Percentiles rank a stretch among this genome's conserved stretches.
These are phyloP conservation scores for Drepana falcataria DNA, from an alignment of 2,888 invertebrate genomes.

Conservation along the genomic window DNA sequence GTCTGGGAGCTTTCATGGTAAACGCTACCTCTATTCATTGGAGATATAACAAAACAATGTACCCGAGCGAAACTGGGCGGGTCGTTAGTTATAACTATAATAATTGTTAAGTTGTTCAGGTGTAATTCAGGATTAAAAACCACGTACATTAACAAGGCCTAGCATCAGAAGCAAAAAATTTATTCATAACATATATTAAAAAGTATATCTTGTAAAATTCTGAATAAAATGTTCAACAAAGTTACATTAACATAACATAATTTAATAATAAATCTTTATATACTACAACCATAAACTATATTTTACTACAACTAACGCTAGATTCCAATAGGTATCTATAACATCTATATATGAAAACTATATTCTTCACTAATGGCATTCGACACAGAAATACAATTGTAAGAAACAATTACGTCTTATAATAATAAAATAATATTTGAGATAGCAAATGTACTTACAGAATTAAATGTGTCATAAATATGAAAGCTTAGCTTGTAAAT, in stretches of 20 bases:
- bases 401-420: conserved; percentile 25
- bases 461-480: conserved; percentile 14
- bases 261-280: conserved; percentile 16
- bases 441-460: conserved; percentile 21
- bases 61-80: too few species aligned
- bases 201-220: conserved; percentile 75
- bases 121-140: conserved; percentile 2
- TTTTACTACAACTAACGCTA: too few species aligned
- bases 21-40: too few species aligned
- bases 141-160: conserved; percentile 13
- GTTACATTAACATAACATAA: conserved; percentile 40
- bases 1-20: too few species aligned
- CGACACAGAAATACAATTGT: conserved; percentile 32
- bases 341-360: not conserved
- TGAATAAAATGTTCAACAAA: conserved; percentile 72
- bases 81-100: too few species aligned
- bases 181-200: conserved; percentile 72
- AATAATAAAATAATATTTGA: conserved; percentile 26
- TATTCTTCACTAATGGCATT: conserved; percentile 62
- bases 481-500: conserved; percentile 8
- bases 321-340: not conserved
- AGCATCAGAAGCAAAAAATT: conserved; percentile 55
- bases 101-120: too few species aligned
- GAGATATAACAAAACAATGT: too few species aligned
- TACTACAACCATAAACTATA: too few species aligned